Conservation (phyloP, 2,113 vertebrate species). For the Athene cunicularia region DNA sequence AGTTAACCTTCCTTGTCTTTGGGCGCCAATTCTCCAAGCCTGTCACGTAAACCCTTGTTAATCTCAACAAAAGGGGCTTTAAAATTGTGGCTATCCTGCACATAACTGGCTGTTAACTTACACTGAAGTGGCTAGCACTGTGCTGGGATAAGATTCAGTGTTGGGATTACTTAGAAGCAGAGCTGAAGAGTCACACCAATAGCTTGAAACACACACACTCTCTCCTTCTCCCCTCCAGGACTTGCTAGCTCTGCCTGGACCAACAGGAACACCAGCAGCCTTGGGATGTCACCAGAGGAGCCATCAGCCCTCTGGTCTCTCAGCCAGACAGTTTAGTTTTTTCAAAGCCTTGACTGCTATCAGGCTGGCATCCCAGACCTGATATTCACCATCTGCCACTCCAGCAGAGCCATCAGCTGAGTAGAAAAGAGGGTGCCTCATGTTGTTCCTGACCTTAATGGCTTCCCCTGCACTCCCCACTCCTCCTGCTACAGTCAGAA, state of each 20-base stretch:
- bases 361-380: neutral
- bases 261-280: neutral
- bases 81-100: neutral
- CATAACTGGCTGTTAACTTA: neutral
- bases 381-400: neutral
- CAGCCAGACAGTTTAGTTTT: neutral
- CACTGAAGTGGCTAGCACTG: neutral
- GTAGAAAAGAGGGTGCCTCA: neutral
- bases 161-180: neutral
- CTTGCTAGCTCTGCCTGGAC: neutral
- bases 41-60: neutral
- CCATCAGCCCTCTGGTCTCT: neutral
- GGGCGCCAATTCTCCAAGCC: neutral
- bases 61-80: neutral
- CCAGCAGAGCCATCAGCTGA: neutral
- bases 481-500: neutral
- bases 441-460: neutral
- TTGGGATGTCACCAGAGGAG: neutral
- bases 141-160: neutral
- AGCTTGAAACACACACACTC: neutral
- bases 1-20: neutral
- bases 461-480: neutral
- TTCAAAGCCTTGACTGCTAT: neutral
- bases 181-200: neutral
- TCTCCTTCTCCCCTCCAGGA: neutral